Evolutionary conservation across 1,140 invertebrate genomes (phyloP), one percentile per base, ranked within the genome.

Genomic region (Bactericera cockerelli): DNA sequence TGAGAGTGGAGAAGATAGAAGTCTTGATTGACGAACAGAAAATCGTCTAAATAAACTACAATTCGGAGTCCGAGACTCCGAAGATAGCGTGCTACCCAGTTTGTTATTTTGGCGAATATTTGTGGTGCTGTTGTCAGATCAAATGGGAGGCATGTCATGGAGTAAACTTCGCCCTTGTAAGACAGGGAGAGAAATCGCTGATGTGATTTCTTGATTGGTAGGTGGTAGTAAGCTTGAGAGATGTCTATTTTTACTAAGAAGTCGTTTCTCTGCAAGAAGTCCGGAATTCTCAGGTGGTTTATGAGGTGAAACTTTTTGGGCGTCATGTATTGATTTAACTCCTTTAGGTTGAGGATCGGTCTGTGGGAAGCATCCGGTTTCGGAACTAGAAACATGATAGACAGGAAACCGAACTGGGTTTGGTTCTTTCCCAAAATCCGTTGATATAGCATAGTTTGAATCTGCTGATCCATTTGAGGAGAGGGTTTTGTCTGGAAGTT

Each of bases 71-170:
- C 63, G 26, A 2, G 11, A 2, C 58, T 24, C 6, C 62, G 59
- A 11, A 65, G 36, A 8, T 49, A 3, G 1, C 36, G 33, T 13
- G 61, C 63, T 24, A 65, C 11, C 61, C 54, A 69, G 39, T 66
- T 69, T 21, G 59, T 60, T 22, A 69, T 38, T 28, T 62, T 66
- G 10, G 66, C 56, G 36, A 69, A 69, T 0, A 61, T 56, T 4
- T 64, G 53, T 1, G 65, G 65, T 16, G 63, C 65, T 10, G 56
- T 64, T 11, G 65, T 56, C 22, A 68, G 57, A 13, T 65, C 66
- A 39, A 68, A 67, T 0, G 66, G 63, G 59, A 69, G 62, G 57
- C 69, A 70, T 0, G 65, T 69, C 64, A 70, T 68, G 56, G 69
- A 58, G 3, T 63, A 26, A 1, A 69, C 8, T 39, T 14, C 21